Evolutionary conservation across 2,888 invertebrate genomes (phyloP), one percentile per base, ranked within the genome.

Genomic region (Drosophila gaucha): DNA sequence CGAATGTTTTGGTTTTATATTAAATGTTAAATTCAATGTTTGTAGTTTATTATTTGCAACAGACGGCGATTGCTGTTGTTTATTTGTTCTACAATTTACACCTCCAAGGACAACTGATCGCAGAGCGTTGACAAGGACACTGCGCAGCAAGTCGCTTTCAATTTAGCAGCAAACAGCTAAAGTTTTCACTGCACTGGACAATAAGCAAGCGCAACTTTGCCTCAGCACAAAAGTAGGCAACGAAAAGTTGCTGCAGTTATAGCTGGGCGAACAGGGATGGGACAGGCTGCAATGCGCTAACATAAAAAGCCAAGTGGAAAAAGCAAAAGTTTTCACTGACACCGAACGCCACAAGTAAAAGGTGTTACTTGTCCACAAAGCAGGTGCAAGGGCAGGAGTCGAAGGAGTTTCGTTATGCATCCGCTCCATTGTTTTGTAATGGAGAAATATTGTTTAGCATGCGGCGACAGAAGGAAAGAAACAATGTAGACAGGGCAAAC

Each of bases 401-500:
- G 20, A 24, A 16, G 51, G 26, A 57, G 55, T 43, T 20, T 33
- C 56, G 39, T 52, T 62, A 60, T 64, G 52, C 60, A 43, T 16
- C 59, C 38, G 59, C 56, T 63, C 77, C 85, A 85, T 82, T 82
- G 85, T 82, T 67, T 74, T 69, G 74, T 82, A 84, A 83, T 86
- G 86, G 80, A 83, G 76, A 83, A 86, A 80, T 80, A 86, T 86
- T 83, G 84, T 83, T 78, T 83, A 73, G 86, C 74, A 55, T 72
- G 65, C 66, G 55, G 62, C 63, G 22, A 63, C 22, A 49, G 60
- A 10, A 3, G 24, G 9, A 41, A 41, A 10, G 41, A 24, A 24
- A 16, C 41, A 41, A 24, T 41, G 41, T 24, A 26, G 31, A 9
- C 2, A 22, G n/a, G 8, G 28, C 3, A 28, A 28, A 10, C 18